Percentiles rank a stretch among this genome's conserved stretches.
These are phyloP conservation scores for Geotrupes spiniger DNA, from an alignment of 2,888 invertebrate species.

Conservation along the genomic window DNA sequence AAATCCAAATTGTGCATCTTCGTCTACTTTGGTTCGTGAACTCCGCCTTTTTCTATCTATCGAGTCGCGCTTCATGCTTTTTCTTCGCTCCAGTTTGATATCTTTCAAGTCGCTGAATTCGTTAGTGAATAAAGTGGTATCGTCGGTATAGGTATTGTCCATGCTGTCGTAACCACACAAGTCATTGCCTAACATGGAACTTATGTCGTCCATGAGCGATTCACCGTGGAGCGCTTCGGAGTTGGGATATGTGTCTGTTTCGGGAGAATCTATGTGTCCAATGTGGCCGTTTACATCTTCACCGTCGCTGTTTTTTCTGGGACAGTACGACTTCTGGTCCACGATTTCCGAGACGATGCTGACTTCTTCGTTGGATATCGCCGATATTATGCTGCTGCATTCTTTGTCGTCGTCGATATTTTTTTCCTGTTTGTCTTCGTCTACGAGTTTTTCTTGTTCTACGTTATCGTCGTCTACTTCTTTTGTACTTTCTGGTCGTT, in stretches of 20 bases:
- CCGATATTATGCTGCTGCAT: conserved; percentile 60
- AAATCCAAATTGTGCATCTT: conserved; percentile 65
- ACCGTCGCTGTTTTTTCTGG: conserved; percentile 50
- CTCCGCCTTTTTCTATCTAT: conserved; percentile 44
- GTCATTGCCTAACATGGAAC: conserved; percentile 48
- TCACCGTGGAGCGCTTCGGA: conserved; percentile 76
- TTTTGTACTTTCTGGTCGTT: conserved; percentile 42
- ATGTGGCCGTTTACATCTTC: conserved; percentile 57
- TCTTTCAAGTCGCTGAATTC: conserved; percentile 46
- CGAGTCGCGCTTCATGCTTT: conserved; percentile 55
- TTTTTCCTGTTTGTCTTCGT: conserved; percentile 40
- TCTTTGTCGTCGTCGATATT: conserved; percentile 56
- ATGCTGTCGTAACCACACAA: conserved; percentile 63
- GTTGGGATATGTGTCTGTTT: conserved; percentile 70
- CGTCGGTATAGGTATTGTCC: conserved; percentile 64
- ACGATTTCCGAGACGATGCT: conserved; percentile 69
- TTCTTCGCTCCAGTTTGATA: conserved; percentile 60
- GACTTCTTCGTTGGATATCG: conserved; percentile 67
- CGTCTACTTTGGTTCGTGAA: conserved; percentile 48
- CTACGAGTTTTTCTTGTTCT: conserved; percentile 35
- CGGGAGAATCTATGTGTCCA: conserved; percentile 80
- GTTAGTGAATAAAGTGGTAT: conserved; percentile 64
- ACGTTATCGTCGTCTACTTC: conserved; percentile 17
- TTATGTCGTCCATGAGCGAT: conserved; percentile 73
- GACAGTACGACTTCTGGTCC: conserved; percentile 49